These are phyloP conservation scores for Phoxinus dragarum DNA, from an alignment of 2,797 vertebrate species.

Conservation along the genomic window DNA sequence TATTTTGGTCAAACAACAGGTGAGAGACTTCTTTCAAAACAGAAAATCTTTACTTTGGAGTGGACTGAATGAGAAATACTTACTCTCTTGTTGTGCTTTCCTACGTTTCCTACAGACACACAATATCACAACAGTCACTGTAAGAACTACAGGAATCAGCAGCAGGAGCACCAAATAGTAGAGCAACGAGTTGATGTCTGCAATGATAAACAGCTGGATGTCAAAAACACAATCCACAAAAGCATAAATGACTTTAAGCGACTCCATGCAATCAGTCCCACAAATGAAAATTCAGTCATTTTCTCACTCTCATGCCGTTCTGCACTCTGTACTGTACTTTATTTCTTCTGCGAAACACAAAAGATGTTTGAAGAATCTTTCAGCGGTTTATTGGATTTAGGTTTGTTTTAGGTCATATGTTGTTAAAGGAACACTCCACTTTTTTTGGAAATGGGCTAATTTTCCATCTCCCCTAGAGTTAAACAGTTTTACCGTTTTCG, in stretches of 20 bases:
- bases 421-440: background rate
- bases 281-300: background rate
- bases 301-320: background rate
- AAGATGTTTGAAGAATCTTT: background rate
- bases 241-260: background rate
- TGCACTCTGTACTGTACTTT: background rate
- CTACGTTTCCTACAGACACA: background rate
- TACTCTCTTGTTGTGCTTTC: slow-evolving; percentile 8
- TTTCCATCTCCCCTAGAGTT: too few relatives aligned
- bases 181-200: background rate
- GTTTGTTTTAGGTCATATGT: background rate
- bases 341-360: background rate
- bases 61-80: background rate
- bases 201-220: background rate
- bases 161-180: slow-evolving; percentile 21
- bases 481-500: too few relatives aligned
- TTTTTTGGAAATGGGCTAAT: too few relatives aligned
- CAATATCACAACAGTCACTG: background rate
- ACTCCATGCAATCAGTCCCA: background rate
- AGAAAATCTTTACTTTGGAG: background rate
- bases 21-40: background rate
- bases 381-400: background rate
- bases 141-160: slow-evolving; percentile 23
- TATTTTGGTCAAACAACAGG: background rate
- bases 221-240: background rate